phyloP scores from a whole-genome alignment of 2,797 vertebrate genomes.

The Tenualosa ilisha region DNA sequence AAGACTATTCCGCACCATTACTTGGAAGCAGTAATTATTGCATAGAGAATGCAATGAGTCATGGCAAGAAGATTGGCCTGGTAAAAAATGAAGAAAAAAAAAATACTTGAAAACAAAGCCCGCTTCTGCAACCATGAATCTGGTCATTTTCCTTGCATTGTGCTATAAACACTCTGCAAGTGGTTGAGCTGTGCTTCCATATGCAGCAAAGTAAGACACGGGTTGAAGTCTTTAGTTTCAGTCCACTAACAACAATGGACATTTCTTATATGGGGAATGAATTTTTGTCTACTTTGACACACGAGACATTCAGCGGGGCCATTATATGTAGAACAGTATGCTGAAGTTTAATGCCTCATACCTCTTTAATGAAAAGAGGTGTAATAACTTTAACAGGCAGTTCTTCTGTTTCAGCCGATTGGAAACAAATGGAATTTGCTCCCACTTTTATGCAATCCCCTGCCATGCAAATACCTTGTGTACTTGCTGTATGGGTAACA shows the following conservation, averaged over 20 bases:
- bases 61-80: conserved; percentile 69
- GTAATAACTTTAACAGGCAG: conserved; percentile 60
- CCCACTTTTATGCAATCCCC: conserved; percentile 57
- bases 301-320: conserved; percentile 63
- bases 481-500: conserved; percentile 75
- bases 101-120: conserved; percentile 66
- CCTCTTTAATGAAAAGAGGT: conserved; percentile 62
- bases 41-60: conserved; percentile 71
- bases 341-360: conserved; percentile 55
- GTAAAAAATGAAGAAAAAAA: not conserved
- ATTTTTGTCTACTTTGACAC: conserved; percentile 55
- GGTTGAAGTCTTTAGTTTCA: conserved; percentile 40
- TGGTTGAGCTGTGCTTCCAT: conserved; percentile 51
- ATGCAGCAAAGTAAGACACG: conserved; percentile 50
- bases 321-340: conserved; percentile 60
- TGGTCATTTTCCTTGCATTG: conserved; percentile 50
- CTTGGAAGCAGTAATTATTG: conserved; percentile 72
- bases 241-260: conserved; percentile 50
- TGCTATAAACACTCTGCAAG: conserved; percentile 60
- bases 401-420: conserved; percentile 66
- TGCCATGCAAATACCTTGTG: conserved; percentile 74
- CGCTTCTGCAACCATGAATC: conserved; percentile 57
- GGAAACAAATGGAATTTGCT: conserved; percentile 66
- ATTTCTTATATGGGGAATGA: conserved; percentile 46
- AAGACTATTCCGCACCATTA: conserved; percentile 73